Conservation (phyloP, 2,888 invertebrate genomes). For the Siphonodentalium dalli region DNA sequence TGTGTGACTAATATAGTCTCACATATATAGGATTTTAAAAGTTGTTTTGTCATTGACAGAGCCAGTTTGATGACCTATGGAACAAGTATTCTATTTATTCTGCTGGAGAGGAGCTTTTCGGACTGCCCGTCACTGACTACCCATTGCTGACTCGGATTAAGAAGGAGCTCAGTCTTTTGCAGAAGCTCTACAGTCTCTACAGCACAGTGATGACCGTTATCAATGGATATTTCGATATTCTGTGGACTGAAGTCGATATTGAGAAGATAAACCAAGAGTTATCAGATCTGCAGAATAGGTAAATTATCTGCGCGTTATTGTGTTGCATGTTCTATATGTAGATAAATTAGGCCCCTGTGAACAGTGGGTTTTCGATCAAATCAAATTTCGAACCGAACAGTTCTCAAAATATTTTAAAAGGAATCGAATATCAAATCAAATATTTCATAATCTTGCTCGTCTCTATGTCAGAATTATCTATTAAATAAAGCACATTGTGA, state of each 20-base stretch:
- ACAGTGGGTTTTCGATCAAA: no score
- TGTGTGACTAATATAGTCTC: neutral
- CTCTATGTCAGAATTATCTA: no score
- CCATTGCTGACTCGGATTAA: conserved; percentile 50
- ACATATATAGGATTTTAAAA: neutral
- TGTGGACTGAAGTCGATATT: conserved; percentile 63
- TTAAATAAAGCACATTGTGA: no score
- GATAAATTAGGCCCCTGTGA: no score
- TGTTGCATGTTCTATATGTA: no score
- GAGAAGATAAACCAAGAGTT: conserved; percentile 62
- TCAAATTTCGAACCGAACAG: no score
- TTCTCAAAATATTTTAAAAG: no score
- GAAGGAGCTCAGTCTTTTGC: conserved; percentile 60
- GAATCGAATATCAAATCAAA: no score
- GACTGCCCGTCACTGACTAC: conserved; percentile 59
- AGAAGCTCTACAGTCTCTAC: conserved; percentile 63
- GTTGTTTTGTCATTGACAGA: conserved; percentile 34
- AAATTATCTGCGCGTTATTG: no score
- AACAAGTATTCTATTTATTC: conserved; percentile 58
- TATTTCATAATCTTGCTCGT: no score
- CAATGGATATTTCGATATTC: conserved; percentile 61
- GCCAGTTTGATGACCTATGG: conserved; percentile 61
- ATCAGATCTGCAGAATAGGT: conserved; percentile 61
- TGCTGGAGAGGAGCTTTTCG: conserved; percentile 63
- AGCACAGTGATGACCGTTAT: conserved; percentile 60